A percentile compares a stretch with the other conserved stretches of the same genome.
phyloP scores from a whole-genome alignment of 2,797 vertebrate species.

The Aplochiton taeniatus region DNA sequence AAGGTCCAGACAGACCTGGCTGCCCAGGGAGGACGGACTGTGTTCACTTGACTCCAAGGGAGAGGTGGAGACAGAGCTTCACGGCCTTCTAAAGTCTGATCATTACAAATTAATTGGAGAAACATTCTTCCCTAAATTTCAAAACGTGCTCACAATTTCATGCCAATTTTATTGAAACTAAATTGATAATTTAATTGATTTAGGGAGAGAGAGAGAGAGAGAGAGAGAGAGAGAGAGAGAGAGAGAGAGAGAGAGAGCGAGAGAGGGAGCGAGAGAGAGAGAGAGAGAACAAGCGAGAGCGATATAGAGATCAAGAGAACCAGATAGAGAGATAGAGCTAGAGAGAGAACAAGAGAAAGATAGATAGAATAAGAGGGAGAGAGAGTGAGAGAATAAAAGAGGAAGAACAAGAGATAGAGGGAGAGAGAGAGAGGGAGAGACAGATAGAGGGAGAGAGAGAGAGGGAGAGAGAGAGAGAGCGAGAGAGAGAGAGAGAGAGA shows the following conservation, averaged over 20 bases:
- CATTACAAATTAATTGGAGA: no score
- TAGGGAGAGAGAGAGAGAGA: conserved; percentile 2
- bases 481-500: background rate
- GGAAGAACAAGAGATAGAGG: conserved; percentile 4
- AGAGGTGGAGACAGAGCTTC: no score
- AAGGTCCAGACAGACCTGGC: no score
- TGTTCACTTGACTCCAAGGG: no score
- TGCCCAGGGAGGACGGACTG: no score
- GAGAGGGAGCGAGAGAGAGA: conserved; percentile 3
- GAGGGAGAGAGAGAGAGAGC: background rate
- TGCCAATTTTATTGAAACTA: no score
- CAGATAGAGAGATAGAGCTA: no score
- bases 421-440: conserved; percentile 5
- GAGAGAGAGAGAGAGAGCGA: background rate
- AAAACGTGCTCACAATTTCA: no score
- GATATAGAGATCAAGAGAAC: background rate
- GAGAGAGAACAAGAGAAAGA: background rate
- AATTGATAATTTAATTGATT: no score
- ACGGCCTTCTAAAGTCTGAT: no score
- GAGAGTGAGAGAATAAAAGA: background rate
- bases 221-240: background rate
- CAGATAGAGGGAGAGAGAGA: background rate
- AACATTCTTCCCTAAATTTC: no score
- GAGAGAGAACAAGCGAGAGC: background rate
- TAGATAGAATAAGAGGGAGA: background rate